Base-by-base conservation (phyloP, 2,113 vertebrate species). In the Centrocercus urophasianus region DNA sequence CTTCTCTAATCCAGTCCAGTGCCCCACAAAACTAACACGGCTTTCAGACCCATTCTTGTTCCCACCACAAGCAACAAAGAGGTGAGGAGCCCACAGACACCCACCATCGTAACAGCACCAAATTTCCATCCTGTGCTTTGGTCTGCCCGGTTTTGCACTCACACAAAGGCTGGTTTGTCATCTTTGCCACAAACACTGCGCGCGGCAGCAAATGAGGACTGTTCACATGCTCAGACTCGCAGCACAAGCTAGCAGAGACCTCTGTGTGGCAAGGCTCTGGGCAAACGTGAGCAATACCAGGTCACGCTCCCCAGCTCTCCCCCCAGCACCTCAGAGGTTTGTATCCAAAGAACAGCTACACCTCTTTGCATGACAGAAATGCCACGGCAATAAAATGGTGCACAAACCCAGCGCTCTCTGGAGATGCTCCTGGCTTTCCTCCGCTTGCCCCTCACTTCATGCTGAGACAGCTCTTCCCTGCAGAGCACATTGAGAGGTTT, bases 91-190 rank as follows among this genome's bases (percentile, higher is more conserved):
- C 83, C 38, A 27, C 16, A 9, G 87, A 90, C 52, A 20, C 96
- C 95, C 60, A 82, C 91, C 5, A 76, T 32, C 83, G 47, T 50
- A 76, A 74, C 60, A 90, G 67, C 90, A 84, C 25, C 63, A 1
- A 89, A 65, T 97, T 96, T 97, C 97, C 97, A 93, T 54, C 22
- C 87, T 21, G 63, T 67, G 2, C 9, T 61, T 38, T 70, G 81
- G 83, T 16, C 40, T 63, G 48, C 61, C 78, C 43, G 90, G 74
- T 89, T 96, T 89, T 67, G 88, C 5, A 0, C 88, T 91, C 20
- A 2, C 70, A 93, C 78, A 90, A 85, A 90, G 83, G 72, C 91
- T 76, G 66, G 52, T 79, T 95, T 96, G 96, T 94, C 93, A 93
- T 88, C 93, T 73, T 54, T 83, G 88, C 88, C 87, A 95, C 81